Base-by-base conservation (phyloP, 2,888 invertebrate species). In the Rambutsinella grinnellia region DNA sequence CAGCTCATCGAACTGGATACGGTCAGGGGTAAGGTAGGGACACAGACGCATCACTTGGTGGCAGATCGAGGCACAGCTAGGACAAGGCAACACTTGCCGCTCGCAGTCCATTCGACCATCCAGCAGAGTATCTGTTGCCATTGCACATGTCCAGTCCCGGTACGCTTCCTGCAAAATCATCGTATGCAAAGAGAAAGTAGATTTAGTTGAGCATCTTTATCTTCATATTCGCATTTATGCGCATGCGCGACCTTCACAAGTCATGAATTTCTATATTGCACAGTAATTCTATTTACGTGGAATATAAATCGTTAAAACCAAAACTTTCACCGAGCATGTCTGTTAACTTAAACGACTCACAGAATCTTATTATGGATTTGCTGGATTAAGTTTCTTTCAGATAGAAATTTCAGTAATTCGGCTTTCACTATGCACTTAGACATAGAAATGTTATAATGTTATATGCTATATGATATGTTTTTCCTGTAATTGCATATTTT, bases 11-110 rank as follows among this genome's bases (percentile, higher is more conserved):
- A 69, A 53, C 67, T 83, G 83, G 49, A 69, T 63, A 15, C 82
- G 76, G 68, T 83, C 83, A 46, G 83, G 83, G 36, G 82, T 78
- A 57, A 82, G 76, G 79, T 83, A 83, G 53, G 83, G 83, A 78
- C 83, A 83, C 23, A 80, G 72, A 63, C 83, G 81, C 77, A 83
- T 81, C 76, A 83, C 83, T 76, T 80, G 81, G 75, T 83, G 81
- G 68, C 83, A 83, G 28, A 81, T 78, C 56, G 83, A 83, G 78
- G 81, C 82, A 80, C 83, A 83, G 66, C 79, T 81, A 70, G 79
- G 79, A 79, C 81, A 82, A 28, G 79, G 80, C 79, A 82, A 80
- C 63, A 79, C 63, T 24, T 54, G 60, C 63, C 62, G 65, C 19
- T 28, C 77, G 69, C 77, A 79, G 69, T 80, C 78, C 57, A 76